These are phyloP conservation scores for Rhaphigaster nebulosa DNA, from an alignment of 2,888 invertebrate species.

Conservation along the genomic window DNA sequence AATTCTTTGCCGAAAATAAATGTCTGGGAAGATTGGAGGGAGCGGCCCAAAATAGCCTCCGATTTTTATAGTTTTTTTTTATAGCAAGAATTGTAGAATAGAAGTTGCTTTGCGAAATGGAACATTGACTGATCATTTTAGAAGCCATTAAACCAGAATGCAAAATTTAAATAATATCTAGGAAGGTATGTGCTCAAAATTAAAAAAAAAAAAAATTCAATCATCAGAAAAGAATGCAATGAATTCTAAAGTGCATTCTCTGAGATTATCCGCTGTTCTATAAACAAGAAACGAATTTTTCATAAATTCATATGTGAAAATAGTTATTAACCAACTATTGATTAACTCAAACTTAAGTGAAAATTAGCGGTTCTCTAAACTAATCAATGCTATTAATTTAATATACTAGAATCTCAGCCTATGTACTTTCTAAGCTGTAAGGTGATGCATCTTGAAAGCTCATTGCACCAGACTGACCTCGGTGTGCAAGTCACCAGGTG, in stretches of 20 bases:
- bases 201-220: too few relatives aligned
- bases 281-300: not conserved
- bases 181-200: too few relatives aligned
- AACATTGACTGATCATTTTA: not conserved
- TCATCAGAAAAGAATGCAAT: not conserved
- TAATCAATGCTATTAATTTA: not conserved
- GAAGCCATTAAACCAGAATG: not conserved
- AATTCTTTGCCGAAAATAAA: not conserved
- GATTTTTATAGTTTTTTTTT: not conserved
- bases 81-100: not conserved
- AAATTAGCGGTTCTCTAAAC: not conserved
- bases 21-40: not conserved
- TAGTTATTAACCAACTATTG: not conserved
- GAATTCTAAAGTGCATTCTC: not conserved
- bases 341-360: not conserved
- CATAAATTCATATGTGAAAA: not conserved
- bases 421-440: not conserved
- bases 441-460: conserved; percentile 31
- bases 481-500: conserved; percentile 32
- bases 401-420: not conserved
- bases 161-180: not conserved
- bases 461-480: conserved; percentile 1
- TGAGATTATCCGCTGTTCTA: not conserved
- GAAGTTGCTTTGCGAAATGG: not conserved
- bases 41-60: not conserved